Evolutionary conservation across 2,797 vertebrate species (phyloP).

Genomic region (Cottoperca gobio): DNA sequence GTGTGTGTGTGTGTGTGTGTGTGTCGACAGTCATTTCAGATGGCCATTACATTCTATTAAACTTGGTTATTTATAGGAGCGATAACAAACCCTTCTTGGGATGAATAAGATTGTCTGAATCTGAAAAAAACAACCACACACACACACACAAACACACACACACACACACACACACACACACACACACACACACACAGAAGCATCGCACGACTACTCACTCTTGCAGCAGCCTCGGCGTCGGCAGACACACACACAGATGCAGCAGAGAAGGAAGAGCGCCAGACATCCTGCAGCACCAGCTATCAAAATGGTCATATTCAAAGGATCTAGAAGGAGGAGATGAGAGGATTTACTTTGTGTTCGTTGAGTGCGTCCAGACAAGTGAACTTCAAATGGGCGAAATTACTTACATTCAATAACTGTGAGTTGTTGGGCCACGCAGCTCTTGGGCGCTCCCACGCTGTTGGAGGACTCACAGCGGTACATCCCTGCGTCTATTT

Average conservation of each 20-base stretch:
- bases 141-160: not conserved
- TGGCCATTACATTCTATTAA: too few species aligned
- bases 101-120: too few species aligned
- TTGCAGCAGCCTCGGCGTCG: conserved; percentile 76
- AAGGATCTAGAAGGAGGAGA: conserved; percentile 68
- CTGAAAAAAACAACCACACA: too few species aligned
- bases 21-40: too few species aligned
- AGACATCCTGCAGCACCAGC: conserved; percentile 67
- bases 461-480: conserved; percentile 85
- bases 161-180: not conserved
- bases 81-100: too few species aligned
- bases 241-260: conserved; percentile 79
- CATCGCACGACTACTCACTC: conserved; percentile 64
- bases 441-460: conserved; percentile 85
- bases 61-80: too few species aligned
- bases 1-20: too few species aligned
- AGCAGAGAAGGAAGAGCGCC: conserved; percentile 74
- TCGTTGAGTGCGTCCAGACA: not conserved
- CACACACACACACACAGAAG: not conserved
- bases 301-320: conserved; percentile 76
- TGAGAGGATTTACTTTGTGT: not conserved
- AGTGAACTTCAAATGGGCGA: not conserved
- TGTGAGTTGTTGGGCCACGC: conserved; percentile 78
- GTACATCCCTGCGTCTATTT: conserved; percentile 79
- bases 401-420: conserved; percentile 78